phyloP scores from a whole-genome alignment of 2,113 vertebrate species.

The Eurypyga helias region DNA sequence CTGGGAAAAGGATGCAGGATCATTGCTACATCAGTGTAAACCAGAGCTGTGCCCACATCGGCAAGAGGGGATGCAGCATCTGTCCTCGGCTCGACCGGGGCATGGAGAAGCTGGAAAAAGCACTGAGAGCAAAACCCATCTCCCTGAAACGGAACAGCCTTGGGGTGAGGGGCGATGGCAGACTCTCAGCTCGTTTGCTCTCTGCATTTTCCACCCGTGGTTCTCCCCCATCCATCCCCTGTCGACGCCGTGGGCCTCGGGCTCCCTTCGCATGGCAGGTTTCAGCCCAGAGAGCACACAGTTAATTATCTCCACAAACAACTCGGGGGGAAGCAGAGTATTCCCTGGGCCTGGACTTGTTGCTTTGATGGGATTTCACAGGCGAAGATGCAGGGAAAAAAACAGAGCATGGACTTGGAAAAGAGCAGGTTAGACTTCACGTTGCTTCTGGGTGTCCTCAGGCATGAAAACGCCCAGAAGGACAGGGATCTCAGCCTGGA shows the following conservation, averaged over 20 bases:
- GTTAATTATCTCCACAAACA: neutral
- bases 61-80: neutral
- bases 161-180: neutral
- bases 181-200: neutral
- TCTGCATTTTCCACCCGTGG: accelerated
- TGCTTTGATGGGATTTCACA: neutral
- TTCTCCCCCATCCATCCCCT: neutral
- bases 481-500: neutral
- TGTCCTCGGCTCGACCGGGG: accelerated
- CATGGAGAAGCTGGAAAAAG: neutral
- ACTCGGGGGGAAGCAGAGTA: neutral
- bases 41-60: accelerated
- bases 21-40: accelerated
- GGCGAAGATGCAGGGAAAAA: accelerated
- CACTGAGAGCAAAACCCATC: accelerated
- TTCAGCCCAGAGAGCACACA: neutral
- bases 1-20: neutral
- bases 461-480: neutral
- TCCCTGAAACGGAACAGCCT: neutral
- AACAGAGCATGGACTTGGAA: neutral
- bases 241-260: accelerated
- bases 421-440: neutral
- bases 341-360: neutral
- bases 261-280: neutral
- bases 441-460: accelerated